phyloP scores from a whole-genome alignment of 2,113 vertebrate species.

The Bombycilla garrulus region DNA sequence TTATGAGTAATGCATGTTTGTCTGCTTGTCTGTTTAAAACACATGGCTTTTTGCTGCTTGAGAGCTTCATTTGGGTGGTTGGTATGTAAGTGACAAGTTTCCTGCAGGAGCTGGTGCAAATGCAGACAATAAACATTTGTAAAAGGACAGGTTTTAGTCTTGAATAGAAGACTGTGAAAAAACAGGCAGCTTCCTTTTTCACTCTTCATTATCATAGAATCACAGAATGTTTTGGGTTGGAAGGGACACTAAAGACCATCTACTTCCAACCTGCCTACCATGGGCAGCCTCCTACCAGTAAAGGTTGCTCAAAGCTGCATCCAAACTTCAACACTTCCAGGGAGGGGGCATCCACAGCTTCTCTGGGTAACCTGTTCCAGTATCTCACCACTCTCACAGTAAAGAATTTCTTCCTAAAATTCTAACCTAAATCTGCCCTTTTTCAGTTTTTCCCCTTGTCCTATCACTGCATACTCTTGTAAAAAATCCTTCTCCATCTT shows the following conservation, averaged over 20 bases:
- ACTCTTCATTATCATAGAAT: background rate
- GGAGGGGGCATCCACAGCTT: background rate
- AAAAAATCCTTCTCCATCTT: background rate
- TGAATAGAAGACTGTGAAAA: background rate
- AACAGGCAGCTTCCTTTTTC: background rate
- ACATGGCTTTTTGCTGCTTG: background rate
- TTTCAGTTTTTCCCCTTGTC: background rate
- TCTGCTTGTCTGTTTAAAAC: conserved; percentile 11
- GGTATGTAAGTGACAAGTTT: background rate
- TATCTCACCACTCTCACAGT: background rate
- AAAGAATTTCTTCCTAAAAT: background rate
- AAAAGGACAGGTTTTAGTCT: background rate
- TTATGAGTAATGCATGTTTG: conserved; percentile 19
- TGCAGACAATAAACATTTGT: background rate
- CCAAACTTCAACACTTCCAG: background rate
- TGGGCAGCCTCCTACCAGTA: background rate
- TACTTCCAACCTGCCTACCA: background rate
- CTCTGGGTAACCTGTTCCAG: background rate
- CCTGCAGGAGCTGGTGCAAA: background rate
- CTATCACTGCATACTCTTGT: background rate
- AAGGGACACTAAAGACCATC: background rate
- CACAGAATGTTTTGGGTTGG: background rate
- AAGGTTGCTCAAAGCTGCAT: background rate
- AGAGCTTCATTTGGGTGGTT: background rate
- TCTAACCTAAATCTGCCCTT: background rate